Evolutionary conservation across 2,888 invertebrate genomes (phyloP).

Genomic region (Aporophyla nigra): DNA sequence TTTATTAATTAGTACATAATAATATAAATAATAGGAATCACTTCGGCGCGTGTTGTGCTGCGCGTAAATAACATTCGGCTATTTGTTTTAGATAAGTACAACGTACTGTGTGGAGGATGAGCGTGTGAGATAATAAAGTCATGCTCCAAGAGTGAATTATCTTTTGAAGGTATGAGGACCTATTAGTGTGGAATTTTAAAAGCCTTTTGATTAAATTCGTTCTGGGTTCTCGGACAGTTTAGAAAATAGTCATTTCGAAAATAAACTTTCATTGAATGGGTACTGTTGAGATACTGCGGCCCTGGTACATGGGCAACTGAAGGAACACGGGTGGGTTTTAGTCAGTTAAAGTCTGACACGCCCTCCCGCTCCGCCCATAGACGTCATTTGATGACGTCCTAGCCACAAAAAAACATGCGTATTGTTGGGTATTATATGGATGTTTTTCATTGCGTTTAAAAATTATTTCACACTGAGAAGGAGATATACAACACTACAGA

Average conservation of each 20-base stretch:
- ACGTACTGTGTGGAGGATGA: neutral
- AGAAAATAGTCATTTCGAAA: neutral
- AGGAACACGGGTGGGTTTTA: no score
- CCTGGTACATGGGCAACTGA: no score
- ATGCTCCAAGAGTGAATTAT: neutral
- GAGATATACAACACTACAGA: no score
- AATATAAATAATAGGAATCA: conserved; percentile 5
- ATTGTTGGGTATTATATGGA: no score
- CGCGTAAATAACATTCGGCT: neutral
- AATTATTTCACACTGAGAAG: no score
- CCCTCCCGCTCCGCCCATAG: no score
- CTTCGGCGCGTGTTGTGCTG: conserved; percentile 27
- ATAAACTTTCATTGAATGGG: neutral
- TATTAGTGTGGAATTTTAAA: neutral
- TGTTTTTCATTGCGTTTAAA: no score
- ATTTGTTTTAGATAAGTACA: neutral
- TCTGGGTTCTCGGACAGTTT: neutral
- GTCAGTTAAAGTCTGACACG: no score
- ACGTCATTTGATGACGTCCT: no score
- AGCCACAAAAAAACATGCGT: no score
- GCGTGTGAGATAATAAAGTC: no score
- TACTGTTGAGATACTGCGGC: no score
- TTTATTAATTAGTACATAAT: conserved; percentile 23
- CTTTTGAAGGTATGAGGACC: neutral
- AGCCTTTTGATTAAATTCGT: neutral